phyloP scores from a whole-genome alignment of 2,113 vertebrate genomes.

The Silurus meridionalis region DNA sequence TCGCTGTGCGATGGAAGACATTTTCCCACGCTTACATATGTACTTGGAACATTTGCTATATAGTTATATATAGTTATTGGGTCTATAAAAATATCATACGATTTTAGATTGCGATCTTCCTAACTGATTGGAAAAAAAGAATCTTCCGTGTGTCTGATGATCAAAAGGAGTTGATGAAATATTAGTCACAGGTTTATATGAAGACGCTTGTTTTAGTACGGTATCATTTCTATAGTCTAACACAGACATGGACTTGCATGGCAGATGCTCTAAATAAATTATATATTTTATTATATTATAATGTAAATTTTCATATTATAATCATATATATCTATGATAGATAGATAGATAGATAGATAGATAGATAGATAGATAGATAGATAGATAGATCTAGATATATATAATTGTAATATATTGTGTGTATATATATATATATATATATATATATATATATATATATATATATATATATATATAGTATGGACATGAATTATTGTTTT shows the following conservation, averaged over 20 bases:
- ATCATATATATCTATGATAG: too few relatives aligned
- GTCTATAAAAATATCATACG: too few relatives aligned
- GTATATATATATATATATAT: too few relatives aligned
- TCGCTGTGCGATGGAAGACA: too few relatives aligned
- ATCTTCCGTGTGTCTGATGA: background rate
- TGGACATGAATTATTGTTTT: background rate
- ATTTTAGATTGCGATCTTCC: background rate
- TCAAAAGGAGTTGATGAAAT: background rate
- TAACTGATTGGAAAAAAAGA: background rate
- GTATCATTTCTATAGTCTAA: background rate
- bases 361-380: too few relatives aligned
- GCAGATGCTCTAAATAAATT: background rate
- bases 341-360: too few relatives aligned
- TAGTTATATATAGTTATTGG: background rate
- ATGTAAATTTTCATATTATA: too few relatives aligned
- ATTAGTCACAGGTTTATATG: background rate
- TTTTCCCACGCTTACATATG: background rate
- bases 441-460: too few relatives aligned
- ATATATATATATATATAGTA: too few relatives aligned
- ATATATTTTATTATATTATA: too few relatives aligned
- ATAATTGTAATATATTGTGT: too few relatives aligned
- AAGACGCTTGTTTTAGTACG: background rate
- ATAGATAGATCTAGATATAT: too few relatives aligned
- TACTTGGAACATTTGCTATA: background rate
- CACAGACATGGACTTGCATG: background rate